Evolutionary conservation across 2,888 invertebrate genomes (phyloP).

Genomic region (Conus canariensis): DNA sequence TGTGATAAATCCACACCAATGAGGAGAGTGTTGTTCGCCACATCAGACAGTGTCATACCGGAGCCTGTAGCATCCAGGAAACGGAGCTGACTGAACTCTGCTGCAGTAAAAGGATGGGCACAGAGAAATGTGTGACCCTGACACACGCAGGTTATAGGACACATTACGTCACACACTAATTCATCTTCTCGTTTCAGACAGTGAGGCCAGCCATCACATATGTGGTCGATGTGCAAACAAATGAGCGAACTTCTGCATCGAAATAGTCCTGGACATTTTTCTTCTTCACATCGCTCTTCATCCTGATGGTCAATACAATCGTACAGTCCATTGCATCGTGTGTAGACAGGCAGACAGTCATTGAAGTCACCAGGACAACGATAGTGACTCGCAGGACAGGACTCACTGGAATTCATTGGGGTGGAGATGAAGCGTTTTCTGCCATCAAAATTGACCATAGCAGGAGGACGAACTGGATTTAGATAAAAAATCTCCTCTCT

Average conservation of each 20-base stretch:
- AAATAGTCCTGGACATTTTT: neutral
- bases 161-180: neutral
- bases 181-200: neutral
- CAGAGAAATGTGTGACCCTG: neutral
- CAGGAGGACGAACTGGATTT: neutral
- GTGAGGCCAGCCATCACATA: slow-evolving; percentile 11
- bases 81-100: neutral
- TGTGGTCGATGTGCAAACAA: neutral
- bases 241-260: neutral
- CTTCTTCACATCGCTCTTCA: neutral
- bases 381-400: neutral
- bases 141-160: neutral
- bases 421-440: neutral
- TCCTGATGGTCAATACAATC: neutral
- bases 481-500: neutral
- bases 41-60: neutral
- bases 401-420: neutral
- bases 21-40: neutral
- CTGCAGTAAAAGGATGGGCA: neutral
- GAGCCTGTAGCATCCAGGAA: neutral
- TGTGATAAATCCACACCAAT: neutral
- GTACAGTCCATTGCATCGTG: slow-evolving; percentile 1
- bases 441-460: neutral
- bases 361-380: slow-evolving; percentile 10
- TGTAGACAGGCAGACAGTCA: slow-evolving; percentile 20